Base-by-base conservation (phyloP, 2,113 vertebrate species). In the Otocyon megalotis region DNA sequence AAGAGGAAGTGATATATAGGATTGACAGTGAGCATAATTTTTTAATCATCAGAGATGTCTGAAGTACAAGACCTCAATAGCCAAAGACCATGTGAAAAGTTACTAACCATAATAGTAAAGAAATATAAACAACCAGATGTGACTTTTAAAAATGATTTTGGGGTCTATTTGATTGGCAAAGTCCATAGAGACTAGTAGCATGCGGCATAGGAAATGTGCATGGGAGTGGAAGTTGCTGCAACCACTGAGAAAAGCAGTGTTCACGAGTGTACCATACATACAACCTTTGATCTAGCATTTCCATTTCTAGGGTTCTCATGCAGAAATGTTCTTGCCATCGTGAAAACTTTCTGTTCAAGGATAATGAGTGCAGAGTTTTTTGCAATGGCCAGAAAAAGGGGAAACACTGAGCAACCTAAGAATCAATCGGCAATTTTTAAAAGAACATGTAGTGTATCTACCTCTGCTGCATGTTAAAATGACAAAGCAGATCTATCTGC, bases 81-180 rank as follows among this genome's bases (percentile, higher is more conserved):
- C 35, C 50, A 80, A 56, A 14, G n/a, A 58, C 11, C 8, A 37
- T 37, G 62, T n/a, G 19, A 63, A 90, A 76, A 85, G 60, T 50
- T 30, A 90, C 9, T 89, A 76, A 69, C 37, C 30, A 43, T 74
- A 53, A 30, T 32, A 67, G 65, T 67, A 37, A 80, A 65, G 6
- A 58, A 72, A 53, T 85, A 4, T 3, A 48, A 84, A 84, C 35
- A 71, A 83, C 2, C 19, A 82, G 10, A 76, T 43, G 3, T 48
- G 87, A 85, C 50, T 72, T 58, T 54, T 8, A 79, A 92, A 81
- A 77, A 48, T 48, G 74, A 80, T 74, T 77, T 95, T 91, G 4
- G 19, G 79, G 15, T 69, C 8, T 82, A 69, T 50, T 5, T 63
- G 72, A 81, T 62, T 83, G 37, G 54, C 24, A 81, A 37, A 88